phyloP scores from a whole-genome alignment of 2,888 invertebrate genomes.

The Aphidius colemani region DNA sequence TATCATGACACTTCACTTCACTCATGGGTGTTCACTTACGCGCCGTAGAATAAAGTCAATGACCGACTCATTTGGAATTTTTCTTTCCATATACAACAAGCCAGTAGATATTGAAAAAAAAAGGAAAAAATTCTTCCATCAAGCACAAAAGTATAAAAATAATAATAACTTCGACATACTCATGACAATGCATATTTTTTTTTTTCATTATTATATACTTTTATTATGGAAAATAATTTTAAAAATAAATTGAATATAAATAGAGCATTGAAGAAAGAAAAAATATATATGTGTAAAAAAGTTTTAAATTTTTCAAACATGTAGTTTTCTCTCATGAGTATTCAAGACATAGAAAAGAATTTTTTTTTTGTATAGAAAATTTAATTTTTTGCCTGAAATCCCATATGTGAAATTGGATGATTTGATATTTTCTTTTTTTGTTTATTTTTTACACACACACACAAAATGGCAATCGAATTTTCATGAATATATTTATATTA shows the following conservation, averaged over 20 bases:
- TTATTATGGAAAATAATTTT: no score
- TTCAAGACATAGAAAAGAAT: no score
- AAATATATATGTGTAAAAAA: no score
- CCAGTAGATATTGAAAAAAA: background rate
- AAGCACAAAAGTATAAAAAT: no score
- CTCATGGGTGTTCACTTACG: conserved; percentile 12
- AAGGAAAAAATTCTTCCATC: no score
- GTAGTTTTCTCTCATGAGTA: no score
- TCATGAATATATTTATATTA: conserved; percentile 24
- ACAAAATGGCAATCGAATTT: conserved; percentile 23
- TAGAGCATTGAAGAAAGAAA: no score
- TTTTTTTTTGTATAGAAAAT: background rate
- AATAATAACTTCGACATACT: background rate
- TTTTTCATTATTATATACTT: no score
- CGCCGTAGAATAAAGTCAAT: conserved; percentile 20
- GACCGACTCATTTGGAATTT: conserved; percentile 27
- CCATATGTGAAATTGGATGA: no score
- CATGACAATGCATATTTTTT: no score
- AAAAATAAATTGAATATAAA: no score
- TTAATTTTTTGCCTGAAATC: background rate
- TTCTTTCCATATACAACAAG: conserved; percentile 17
- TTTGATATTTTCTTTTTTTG: background rate
- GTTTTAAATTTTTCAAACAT: no score
- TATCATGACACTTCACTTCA: background rate
- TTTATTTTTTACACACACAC: background rate